Base-by-base conservation (phyloP, 2,113 vertebrate species). In the Perccottus glenii region DNA sequence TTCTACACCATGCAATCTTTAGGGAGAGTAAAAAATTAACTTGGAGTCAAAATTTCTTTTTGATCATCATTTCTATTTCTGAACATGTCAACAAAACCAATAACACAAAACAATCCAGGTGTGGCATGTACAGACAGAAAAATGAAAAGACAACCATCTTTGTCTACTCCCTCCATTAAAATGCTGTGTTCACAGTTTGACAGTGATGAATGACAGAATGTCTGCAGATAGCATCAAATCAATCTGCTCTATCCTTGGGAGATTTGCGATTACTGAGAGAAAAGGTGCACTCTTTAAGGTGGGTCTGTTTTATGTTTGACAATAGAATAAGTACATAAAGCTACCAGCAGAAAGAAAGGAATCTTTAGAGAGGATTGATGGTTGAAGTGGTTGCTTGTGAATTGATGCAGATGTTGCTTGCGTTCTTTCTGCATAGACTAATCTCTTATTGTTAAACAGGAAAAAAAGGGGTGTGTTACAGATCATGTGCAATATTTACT, bases 371-470 rank as follows among this genome's bases (percentile, higher is more conserved):
- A 11, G 12, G 8, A 27, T 46, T 60, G 4, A 60, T 32, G 4
- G 4, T n/a, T n/a, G n/a, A 42, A 38, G 48, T 65, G 65, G 40
- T 48, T 56, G 59, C 16, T 59, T 61, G 51, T 44, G 46, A 3
- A 36, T 58, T 55, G 64, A 60, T 27, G 59, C 53, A 49, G 36
- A 27, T 38, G 11, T 61, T 74, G 70, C 70, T 64, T 43, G 59
- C 60, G 66, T 66, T 60, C 6, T 42, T 42, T 42, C 59, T 50
- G 56, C 33, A 55, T 63, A 11, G 46, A n/a, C 72, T 40, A 64
- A 85, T 83, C 82, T 84, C 61, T 60, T 63, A 72, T 79, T 85
- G 74, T 81, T 70, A 67, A 42, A 68, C 64, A 82, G 75, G 70
- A 85, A 81, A 78, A 47, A 14, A 36, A n/a, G 67, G 70, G 36